These are phyloP conservation scores for Herpetotheres cachinnans DNA, from an alignment of 2,113 vertebrate genomes.

Conservation along the genomic window DNA sequence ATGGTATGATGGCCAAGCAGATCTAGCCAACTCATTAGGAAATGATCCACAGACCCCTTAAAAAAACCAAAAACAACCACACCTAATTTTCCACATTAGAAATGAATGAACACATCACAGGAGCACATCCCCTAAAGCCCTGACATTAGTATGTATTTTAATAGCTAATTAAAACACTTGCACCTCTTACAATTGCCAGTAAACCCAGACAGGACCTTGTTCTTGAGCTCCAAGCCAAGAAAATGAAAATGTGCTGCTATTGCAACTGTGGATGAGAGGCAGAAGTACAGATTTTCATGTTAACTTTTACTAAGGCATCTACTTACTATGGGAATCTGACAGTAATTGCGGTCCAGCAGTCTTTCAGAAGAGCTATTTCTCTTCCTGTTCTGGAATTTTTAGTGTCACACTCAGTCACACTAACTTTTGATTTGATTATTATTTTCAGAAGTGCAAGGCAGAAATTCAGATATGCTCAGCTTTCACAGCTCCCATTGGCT, in stretches of 20 bases:
- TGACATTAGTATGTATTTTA: conserved; percentile 29
- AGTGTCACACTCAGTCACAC: background rate
- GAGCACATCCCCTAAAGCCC: background rate
- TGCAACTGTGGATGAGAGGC: background rate
- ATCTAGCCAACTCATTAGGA: background rate
- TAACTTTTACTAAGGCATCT: background rate
- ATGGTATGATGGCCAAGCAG: background rate
- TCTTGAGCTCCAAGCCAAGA: background rate
- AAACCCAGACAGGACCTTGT: background rate
- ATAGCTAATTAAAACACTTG: conserved; percentile 40
- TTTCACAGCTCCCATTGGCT: background rate
- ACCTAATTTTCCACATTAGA: conserved; percentile 18
- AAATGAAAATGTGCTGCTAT: background rate
- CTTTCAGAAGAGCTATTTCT: background rate
- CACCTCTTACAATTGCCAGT: background rate
- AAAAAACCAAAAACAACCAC: background rate
- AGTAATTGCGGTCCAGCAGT: background rate
- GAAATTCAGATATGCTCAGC: background rate
- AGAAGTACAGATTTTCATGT: background rate
- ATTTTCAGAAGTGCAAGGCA: background rate
- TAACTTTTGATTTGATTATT: background rate
- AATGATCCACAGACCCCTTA: background rate
- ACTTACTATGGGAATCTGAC: background rate
- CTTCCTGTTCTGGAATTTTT: background rate
- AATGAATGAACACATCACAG: background rate